These are phyloP conservation scores for Zophobas atratus DNA, from an alignment of 1,140 invertebrate genomes.

Conservation along the genomic window DNA sequence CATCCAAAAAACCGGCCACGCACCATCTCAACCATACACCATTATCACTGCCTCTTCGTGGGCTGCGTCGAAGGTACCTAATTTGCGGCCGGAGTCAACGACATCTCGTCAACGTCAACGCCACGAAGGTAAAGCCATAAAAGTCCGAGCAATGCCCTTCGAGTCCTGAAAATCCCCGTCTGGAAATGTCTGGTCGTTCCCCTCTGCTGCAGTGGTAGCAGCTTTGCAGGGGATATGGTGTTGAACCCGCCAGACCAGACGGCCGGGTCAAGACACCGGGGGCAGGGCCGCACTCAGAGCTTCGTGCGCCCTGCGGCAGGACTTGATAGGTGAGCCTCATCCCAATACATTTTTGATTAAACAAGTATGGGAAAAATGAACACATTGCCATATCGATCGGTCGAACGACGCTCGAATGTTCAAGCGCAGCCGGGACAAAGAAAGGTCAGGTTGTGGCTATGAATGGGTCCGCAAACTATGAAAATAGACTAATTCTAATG, in stretches of 20 bases:
- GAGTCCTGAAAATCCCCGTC: slow-evolving; percentile 27
- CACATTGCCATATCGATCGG: too few relatives aligned
- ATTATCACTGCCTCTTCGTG: neutral
- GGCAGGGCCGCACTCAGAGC: neutral
- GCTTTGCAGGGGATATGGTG: slow-evolving; percentile 29
- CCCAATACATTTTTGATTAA: too few relatives aligned
- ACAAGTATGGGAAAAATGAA: too few relatives aligned
- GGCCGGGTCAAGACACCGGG: slow-evolving; percentile 42
- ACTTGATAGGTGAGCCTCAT: too few relatives aligned
- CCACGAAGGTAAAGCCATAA: slow-evolving; percentile 20
- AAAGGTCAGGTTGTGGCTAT: too few relatives aligned
- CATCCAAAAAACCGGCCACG: neutral
- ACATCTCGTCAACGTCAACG: neutral
- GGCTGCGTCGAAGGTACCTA: slow-evolving; percentile 3
- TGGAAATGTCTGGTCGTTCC: slow-evolving; percentile 41
- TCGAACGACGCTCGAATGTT: too few relatives aligned
- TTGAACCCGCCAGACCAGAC: slow-evolving; percentile 46
- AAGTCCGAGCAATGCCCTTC: slow-evolving; percentile 24
- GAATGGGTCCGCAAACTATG: too few relatives aligned
- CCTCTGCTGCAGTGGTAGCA: neutral
- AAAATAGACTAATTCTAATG: too few relatives aligned
- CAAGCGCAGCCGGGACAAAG: too few relatives aligned
- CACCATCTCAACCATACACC: too few relatives aligned
- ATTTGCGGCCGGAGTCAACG: slow-evolving; percentile 24
- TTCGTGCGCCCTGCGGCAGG: too few relatives aligned